phyloP scores from a whole-genome alignment of 1,140 invertebrate species.

The Oncopodura yosiiana region DNA sequence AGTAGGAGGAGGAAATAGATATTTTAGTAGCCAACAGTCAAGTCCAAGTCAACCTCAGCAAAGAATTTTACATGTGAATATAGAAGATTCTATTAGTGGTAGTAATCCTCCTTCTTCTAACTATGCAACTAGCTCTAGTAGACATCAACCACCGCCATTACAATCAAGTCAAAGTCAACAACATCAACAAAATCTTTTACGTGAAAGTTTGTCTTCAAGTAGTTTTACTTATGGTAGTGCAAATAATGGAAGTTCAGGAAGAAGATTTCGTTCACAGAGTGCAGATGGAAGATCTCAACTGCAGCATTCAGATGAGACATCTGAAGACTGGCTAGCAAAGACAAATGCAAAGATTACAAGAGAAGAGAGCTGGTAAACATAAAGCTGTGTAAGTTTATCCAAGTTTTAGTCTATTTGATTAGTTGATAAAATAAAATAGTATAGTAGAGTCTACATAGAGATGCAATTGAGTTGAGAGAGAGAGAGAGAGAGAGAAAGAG shows the following conservation, averaged over 20 bases:
- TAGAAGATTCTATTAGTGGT: background rate
- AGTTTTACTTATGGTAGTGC: conserved; percentile 7
- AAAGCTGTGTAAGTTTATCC: background rate
- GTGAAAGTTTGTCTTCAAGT: conserved; percentile 16
- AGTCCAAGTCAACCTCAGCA: background rate
- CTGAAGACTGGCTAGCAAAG: conserved; percentile 33
- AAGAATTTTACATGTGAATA: background rate
- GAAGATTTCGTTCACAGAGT: conserved; percentile 18
- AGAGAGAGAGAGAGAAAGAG: no score
- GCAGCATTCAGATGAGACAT: conserved; percentile 15
- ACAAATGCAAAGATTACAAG: conserved; percentile 30
- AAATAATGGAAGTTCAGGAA: background rate
- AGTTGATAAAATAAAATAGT: no score
- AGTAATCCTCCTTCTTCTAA: background rate
- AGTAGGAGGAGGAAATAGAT: background rate
- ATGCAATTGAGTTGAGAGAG: no score
- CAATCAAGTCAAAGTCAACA: background rate
- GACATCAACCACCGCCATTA: background rate
- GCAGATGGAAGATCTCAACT: conserved; percentile 17
- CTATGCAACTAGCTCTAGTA: background rate
- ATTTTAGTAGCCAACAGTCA: background rate
- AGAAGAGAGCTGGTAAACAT: conserved; percentile 25
- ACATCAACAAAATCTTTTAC: background rate
- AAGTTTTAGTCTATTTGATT: background rate
- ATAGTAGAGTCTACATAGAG: no score